Percentiles rank a stretch among this genome's conserved stretches.
These are phyloP conservation scores for Rhea pennata DNA, from an alignment of 2,113 vertebrate species.

Conservation along the genomic window DNA sequence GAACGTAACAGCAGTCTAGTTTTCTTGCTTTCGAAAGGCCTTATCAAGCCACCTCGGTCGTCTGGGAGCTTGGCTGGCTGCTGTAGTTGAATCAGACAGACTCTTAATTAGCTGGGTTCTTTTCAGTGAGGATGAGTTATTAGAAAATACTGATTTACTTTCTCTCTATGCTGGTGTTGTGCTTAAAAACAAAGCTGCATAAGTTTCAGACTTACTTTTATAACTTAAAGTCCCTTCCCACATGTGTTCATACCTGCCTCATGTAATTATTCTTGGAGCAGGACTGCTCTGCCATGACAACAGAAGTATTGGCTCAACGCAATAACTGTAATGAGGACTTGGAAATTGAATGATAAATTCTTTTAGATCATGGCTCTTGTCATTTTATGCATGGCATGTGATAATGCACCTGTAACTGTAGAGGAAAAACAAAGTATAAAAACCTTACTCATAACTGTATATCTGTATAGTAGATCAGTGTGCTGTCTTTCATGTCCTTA, in stretches of 20 bases:
- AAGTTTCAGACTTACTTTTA: not conserved
- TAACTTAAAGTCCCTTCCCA: not conserved
- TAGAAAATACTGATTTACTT: not conserved
- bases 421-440: not conserved
- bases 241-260: accelerated
- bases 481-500: not conserved
- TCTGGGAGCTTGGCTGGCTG: constrained; percentile 32
- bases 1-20: constrained; percentile 21
- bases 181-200: not conserved
- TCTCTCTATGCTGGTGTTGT: not conserved
- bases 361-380: not conserved
- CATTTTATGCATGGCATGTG: not conserved
- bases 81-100: constrained; percentile 41
- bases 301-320: not conserved
- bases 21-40: constrained; percentile 21
- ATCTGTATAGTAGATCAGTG: not conserved
- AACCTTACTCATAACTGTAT: not conserved
- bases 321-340: not conserved
- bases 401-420: not conserved
- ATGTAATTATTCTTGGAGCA: not conserved
- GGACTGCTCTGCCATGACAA: not conserved
- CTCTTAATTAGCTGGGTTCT: constrained; percentile 41
- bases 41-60: constrained; percentile 39
- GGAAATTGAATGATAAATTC: not conserved
- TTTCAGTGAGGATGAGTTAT: not conserved